phyloP scores from a whole-genome alignment of 2,113 vertebrate genomes.

The Fregetta grallaria region DNA sequence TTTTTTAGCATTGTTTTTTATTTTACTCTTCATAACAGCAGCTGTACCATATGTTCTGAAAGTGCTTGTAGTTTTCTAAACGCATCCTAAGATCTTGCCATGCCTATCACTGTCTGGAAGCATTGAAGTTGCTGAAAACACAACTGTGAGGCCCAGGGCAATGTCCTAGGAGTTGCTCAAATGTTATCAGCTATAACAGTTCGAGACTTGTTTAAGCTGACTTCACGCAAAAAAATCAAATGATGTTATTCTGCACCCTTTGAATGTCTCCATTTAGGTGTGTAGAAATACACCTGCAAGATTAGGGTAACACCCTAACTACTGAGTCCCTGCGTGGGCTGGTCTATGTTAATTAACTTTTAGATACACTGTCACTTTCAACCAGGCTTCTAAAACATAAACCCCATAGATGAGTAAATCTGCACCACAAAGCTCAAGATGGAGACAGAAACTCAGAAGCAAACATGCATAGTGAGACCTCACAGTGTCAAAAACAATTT shows the following conservation, averaged over 20 bases:
- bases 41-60: not conserved
- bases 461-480: not conserved
- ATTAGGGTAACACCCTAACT: not conserved
- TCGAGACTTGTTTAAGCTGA: conserved; percentile 2
- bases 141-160: not conserved
- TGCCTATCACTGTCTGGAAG: not conserved
- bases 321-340: not conserved
- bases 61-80: not conserved
- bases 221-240: not conserved
- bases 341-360: not conserved
- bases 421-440: not conserved
- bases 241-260: not conserved
- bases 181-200: not conserved
- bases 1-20: not conserved
- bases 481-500: not conserved
- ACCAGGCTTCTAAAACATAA: not conserved
- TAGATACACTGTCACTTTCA: not conserved
- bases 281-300: not conserved
- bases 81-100: not conserved
- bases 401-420: not conserved
- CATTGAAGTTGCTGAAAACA: not conserved
- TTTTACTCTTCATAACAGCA: not conserved
- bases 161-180: not conserved
- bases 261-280: not conserved
- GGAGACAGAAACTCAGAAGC: not conserved